A percentile compares a stretch with the other conserved stretches of the same genome.
Conservation (phyloP, 2,888 invertebrate genomes). For the Ormyrus thymus region DNA sequence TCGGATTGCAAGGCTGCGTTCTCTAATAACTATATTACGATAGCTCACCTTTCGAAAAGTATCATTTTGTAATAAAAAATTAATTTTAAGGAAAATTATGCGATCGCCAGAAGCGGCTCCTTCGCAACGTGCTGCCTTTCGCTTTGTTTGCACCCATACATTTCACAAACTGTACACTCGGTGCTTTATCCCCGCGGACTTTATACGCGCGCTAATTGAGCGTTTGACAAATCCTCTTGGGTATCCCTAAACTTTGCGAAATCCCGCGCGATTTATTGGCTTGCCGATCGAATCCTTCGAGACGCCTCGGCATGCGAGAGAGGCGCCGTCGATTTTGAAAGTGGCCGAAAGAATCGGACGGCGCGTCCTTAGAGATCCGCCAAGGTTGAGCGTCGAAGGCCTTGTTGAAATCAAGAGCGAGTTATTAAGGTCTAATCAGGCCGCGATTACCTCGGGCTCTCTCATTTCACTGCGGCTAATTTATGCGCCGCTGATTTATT, state of each 20-base stretch:
- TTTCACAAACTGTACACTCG: too few species aligned
- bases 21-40: not conserved
- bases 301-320: not conserved
- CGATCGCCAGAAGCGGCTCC: not conserved
- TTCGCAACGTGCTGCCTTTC: not conserved
- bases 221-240: too few species aligned
- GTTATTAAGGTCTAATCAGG: conserved; percentile 42
- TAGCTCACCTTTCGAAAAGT: not conserved
- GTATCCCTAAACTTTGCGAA: too few species aligned
- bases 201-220: too few species aligned
- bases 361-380: conserved; percentile 2
- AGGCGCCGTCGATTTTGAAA: conserved; percentile 14
- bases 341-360: conserved; percentile 9
- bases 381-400: conserved; percentile 21
- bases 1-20: too few species aligned
- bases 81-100: conserved; percentile 4
- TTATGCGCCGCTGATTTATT: conserved; percentile 12
- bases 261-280: too few species aligned
- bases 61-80: not conserved
- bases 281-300: too few species aligned
- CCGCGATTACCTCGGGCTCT: not conserved
- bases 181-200: too few species aligned
- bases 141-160: too few species aligned
- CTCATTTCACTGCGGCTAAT: conserved; percentile 13
- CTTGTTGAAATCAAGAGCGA: conserved; percentile 33